A percentile compares a stretch with the other conserved stretches of the same genome.
Evolutionary conservation across 2,888 invertebrate genomes (phyloP).

Genomic region (Tuberolachnus salignus): DNA sequence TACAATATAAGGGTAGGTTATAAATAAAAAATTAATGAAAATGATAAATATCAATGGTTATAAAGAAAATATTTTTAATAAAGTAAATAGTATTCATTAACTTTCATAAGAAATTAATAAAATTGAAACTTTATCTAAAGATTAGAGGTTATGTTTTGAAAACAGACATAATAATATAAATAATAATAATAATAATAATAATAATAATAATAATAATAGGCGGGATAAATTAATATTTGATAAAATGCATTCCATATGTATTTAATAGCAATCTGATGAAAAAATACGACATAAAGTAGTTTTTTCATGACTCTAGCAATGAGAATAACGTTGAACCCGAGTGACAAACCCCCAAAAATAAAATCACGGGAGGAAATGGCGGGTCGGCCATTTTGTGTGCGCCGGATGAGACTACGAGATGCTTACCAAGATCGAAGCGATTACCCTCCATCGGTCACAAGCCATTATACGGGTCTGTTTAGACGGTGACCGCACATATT

Average conservation of each 20-base stretch:
- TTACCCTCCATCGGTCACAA: conserved; percentile 55
- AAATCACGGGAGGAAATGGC: conserved; percentile 35
- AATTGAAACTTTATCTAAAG: conserved; percentile 33
- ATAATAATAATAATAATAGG: conserved; percentile 47
- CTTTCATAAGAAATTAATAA: conserved; percentile 17
- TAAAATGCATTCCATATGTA: background rate
- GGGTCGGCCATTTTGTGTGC: conserved; percentile 54
- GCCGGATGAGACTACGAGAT: conserved; percentile 40
- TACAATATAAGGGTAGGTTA: background rate
- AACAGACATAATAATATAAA: conserved; percentile 48
- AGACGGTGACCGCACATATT: conserved; percentile 45
- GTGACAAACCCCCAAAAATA: background rate
- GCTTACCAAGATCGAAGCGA: conserved; percentile 57
- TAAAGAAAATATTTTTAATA: background rate
- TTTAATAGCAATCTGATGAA: background rate
- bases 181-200: conserved; percentile 41
- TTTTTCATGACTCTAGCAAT: background rate
- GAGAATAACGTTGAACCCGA: fast-evolving
- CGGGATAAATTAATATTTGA: conserved; percentile 51
- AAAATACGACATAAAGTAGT: conserved; percentile 12
- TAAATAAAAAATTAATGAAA: background rate
- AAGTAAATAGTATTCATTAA: background rate
- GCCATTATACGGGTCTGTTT: conserved; percentile 49
- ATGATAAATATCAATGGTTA: background rate
- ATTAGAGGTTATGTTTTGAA: conserved; percentile 56